Percentiles rank a stretch among this genome's conserved stretches.
These are phyloP conservation scores for Bombus turneri DNA, from an alignment of 1,140 invertebrate genomes.

Conservation along the genomic window DNA sequence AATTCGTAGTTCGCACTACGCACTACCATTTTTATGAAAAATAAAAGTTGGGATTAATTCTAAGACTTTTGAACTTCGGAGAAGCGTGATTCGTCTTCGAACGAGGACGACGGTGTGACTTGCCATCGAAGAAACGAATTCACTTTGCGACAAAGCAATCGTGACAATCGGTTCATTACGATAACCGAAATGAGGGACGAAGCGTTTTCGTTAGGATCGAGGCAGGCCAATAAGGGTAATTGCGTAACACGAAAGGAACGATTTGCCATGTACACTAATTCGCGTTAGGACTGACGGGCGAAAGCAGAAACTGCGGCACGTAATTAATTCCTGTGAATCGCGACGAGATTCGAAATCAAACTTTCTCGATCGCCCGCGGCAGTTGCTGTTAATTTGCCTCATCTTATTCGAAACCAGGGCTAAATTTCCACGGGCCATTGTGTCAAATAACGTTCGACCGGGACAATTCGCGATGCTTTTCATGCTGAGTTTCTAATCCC, in stretches of 20 bases:
- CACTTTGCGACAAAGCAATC: not conserved
- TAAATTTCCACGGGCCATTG: conserved; percentile 47
- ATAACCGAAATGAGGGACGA: not conserved
- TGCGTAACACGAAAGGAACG: conserved; percentile 19
- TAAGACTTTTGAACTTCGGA: too few species aligned
- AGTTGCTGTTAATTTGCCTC: conserved; percentile 59
- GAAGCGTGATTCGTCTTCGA: too few species aligned
- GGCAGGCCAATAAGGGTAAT: conserved; percentile 14
- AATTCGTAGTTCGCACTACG: too few species aligned
- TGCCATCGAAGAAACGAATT: not conserved
- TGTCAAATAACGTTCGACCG: conserved; percentile 49
- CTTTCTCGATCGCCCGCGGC: conserved; percentile 58
- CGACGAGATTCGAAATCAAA: conserved; percentile 60
- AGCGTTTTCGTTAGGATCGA: conserved; percentile 10
- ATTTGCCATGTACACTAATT: conserved; percentile 18
- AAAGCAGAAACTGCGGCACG: conserved; percentile 45
- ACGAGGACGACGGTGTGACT: too few species aligned
- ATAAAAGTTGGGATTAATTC: too few species aligned
- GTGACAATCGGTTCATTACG: not conserved
- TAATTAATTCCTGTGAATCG: conserved; percentile 60
- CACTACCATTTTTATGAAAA: too few species aligned
- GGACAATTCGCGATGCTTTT: conserved; percentile 42
- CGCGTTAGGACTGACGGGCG: conserved; percentile 21
- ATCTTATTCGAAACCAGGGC: conserved; percentile 21
- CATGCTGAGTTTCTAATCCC: conserved; percentile 9